Evolutionary conservation across 2,113 vertebrate genomes (phyloP), one percentile per base, ranked within the genome.

Genomic region (Zosterops lateralis): DNA sequence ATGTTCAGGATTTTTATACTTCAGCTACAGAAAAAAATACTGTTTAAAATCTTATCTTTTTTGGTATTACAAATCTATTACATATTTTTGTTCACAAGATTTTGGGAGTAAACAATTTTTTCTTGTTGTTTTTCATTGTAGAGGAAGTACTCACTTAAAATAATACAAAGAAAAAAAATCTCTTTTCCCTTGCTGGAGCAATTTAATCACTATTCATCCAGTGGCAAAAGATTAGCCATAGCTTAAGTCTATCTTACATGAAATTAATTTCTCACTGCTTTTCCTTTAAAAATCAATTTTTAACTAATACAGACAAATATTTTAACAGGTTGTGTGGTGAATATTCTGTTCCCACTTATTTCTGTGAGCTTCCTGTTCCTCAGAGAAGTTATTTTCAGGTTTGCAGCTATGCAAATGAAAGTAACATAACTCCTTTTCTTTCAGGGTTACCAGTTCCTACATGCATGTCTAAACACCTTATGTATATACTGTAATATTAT

Each of bases 351-450:
- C 22, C 54, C 50, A 79, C 8, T 88, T 72, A 72, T 32, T 87
- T 93, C 83, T 81, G 76, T 60, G 44, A 72, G 44, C 19, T 74
- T 95, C 44, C 32, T 81, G n/a, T 61, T 72, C 66, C 48, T 84
- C 74, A 79, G 50, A 75, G 38, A 78, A 84, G 44, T 81, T 90
- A 77, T 93, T 89, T 92, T 74, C 61, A 87, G 38, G 29, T 77
- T 82, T 93, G 31, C 65, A 89, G 57, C 65, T 66, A 89, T 50
- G 38, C 31, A 96, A 81, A 90, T 72, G 10, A 68, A 90, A 87
- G 67, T 40, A 93, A 67, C 17, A 17, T 53, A 53, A 71, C 47
- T 94, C 26, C 29, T 79, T 92, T 73, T 77, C 64, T 95, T 94
- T 64, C 62, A 76, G 61, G 14, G 14, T 31, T 78, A 84, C 61